Evolutionary conservation across 2,888 invertebrate species (phyloP).

Genomic region (Rotaria macrura): DNA sequence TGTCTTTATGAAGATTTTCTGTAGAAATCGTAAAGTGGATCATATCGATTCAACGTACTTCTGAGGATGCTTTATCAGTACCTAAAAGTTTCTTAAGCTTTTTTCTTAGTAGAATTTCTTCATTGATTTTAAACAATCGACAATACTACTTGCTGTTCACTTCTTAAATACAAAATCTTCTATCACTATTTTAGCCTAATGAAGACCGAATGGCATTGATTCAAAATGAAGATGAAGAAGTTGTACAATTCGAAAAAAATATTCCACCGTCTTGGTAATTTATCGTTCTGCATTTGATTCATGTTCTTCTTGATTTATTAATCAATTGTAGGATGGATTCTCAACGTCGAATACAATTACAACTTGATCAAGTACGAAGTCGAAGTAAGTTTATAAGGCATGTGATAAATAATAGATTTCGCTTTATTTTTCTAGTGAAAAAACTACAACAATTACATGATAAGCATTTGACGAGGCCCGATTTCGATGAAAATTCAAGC

Average conservation of each 20-base stretch:
- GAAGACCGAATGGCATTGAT: constrained; percentile 4
- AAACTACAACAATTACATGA: constrained; percentile 11
- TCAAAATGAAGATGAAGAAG: constrained; percentile 9
- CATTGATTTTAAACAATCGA: too few species aligned
- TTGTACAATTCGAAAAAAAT: background rate
- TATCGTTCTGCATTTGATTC: background rate
- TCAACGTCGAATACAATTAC: background rate
- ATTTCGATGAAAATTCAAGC: constrained; percentile 18
- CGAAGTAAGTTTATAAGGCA: background rate
- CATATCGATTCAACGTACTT: too few species aligned
- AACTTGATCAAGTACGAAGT: constrained; percentile 15
- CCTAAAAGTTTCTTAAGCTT: too few species aligned
- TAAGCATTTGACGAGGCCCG: background rate
- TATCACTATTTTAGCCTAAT: background rate
- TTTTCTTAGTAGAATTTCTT: too few species aligned
- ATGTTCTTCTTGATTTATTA: background rate
- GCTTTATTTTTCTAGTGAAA: background rate
- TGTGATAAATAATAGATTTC: background rate
- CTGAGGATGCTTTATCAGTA: too few species aligned
- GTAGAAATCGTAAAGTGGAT: too few species aligned
- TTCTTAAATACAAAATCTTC: background rate
- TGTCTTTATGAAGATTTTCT: too few species aligned
- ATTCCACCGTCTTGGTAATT: background rate
- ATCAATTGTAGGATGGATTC: background rate
- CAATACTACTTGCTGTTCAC: too few species aligned